phyloP scores from a whole-genome alignment of 2,113 vertebrate genomes.

The Boleophthalmus pectinirostris region DNA sequence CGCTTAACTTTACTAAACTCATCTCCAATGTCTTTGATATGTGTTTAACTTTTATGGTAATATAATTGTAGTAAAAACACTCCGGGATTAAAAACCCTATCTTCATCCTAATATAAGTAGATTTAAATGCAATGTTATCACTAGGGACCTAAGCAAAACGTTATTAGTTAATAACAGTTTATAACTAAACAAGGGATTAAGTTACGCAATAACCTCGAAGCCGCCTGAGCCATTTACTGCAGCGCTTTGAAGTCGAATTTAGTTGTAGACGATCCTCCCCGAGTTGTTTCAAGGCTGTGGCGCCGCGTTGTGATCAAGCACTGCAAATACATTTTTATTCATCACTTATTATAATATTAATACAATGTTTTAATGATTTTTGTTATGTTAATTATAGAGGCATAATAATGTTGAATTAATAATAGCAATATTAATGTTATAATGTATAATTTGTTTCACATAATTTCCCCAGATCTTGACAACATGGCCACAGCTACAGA shows the following conservation, averaged over 20 bases:
- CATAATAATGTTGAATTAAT: not conserved
- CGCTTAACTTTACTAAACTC: not conserved
- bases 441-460: not conserved
- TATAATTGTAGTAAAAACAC: not conserved
- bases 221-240: not conserved
- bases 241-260: not conserved
- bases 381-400: not conserved
- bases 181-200: not conserved
- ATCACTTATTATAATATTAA: not conserved
- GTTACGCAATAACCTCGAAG: not conserved
- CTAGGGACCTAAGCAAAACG: not conserved
- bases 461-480: slow-evolving; percentile 54
- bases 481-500: slow-evolving; percentile 87
- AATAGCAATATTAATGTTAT: not conserved
- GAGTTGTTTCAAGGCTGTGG: slow-evolving; percentile 18
- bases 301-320: slow-evolving; percentile 40
- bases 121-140: not conserved
- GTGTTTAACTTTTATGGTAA: not conserved
- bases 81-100: not conserved
- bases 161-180: not conserved
- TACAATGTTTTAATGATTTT: not conserved
- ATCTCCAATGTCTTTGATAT: not conserved
- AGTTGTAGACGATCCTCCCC: not conserved
- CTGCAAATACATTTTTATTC: slow-evolving; percentile 30
- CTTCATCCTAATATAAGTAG: too few species aligned